Percentiles rank a stretch among this genome's conserved stretches.
Conservation (phyloP, 2,797 vertebrate genomes). For the Sebastes elongatus region DNA sequence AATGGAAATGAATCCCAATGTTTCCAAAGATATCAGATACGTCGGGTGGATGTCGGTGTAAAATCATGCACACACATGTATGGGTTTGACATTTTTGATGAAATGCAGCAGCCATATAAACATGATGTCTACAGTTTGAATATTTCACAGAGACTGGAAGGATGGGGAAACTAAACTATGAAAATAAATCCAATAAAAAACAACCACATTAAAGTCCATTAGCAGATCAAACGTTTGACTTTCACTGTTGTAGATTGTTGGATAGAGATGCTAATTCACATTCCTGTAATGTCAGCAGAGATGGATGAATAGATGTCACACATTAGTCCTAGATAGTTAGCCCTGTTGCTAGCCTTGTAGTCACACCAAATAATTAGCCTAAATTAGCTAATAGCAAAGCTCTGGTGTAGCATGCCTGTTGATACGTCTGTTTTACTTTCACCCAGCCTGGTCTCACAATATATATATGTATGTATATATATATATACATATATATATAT, state of each 20-base stretch:
- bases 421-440: not conserved
- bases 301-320: not conserved
- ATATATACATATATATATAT: too few species aligned
- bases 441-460: too few species aligned
- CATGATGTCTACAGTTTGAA: not conserved
- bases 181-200: not conserved
- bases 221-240: not conserved
- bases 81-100: not conserved
- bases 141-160: not conserved
- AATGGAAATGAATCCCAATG: not conserved
- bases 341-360: not conserved
- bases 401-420: not conserved
- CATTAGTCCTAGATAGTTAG: not conserved
- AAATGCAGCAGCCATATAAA: not conserved
- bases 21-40: not conserved
- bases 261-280: not conserved
- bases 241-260: not conserved
- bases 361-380: not conserved
- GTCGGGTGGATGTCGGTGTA: too few species aligned
- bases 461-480: too few species aligned
- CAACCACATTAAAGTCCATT: not conserved
- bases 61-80: not conserved
- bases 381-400: not conserved
- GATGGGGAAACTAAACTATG: not conserved
- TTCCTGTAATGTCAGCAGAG: not conserved